A percentile compares a stretch with the other conserved stretches of the same genome.
Evolutionary conservation across 2,888 invertebrate genomes (phyloP).

Genomic region (Isoperla grammatica): DNA sequence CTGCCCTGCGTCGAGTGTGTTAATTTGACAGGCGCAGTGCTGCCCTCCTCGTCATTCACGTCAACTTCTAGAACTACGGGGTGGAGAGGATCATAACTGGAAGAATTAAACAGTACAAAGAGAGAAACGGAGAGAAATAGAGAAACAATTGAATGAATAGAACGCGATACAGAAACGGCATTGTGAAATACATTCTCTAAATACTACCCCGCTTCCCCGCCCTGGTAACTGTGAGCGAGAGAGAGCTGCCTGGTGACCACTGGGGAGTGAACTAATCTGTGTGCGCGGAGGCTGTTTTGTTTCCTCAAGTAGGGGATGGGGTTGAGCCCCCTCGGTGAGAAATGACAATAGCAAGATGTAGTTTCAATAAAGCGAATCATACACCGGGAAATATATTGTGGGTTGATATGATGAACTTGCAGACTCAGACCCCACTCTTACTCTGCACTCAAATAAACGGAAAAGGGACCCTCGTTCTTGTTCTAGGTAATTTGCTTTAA

Average conservation of each 20-base stretch:
- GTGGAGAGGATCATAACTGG: slow-evolving; percentile 10
- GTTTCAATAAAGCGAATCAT: slow-evolving; percentile 2
- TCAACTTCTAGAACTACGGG: slow-evolving; percentile 16
- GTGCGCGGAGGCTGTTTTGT: slow-evolving; percentile 21
- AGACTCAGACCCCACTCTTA: not conserved
- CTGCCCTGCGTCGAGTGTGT: slow-evolving; percentile 24
- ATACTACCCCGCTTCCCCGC: not conserved
- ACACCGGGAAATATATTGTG: slow-evolving; percentile 11
- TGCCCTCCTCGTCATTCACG: slow-evolving; percentile 18
- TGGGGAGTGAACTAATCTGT: slow-evolving; percentile 25
- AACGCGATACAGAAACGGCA: slow-evolving; percentile 13
- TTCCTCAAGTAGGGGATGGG: slow-evolving; percentile 18
- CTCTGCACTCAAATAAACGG: not conserved
- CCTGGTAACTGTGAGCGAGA: too few relatives aligned
- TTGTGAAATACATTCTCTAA: slow-evolving; percentile 7
- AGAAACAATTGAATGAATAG: slow-evolving; percentile 15
- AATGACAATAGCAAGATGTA: slow-evolving; percentile 16
- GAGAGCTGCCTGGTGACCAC: slow-evolving; percentile 9
- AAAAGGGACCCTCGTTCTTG: too few relatives aligned
- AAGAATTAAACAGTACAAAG: slow-evolving; percentile 21
- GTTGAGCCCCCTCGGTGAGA: slow-evolving; percentile 5
- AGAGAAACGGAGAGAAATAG: slow-evolving; percentile 13
- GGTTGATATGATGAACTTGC: not conserved
- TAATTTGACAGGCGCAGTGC: slow-evolving; percentile 25
- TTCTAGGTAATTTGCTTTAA: too few relatives aligned